Evolutionary conservation across 2,888 invertebrate genomes (phyloP), one percentile per base, ranked within the genome.

Genomic region (Sphinx pinastri): DNA sequence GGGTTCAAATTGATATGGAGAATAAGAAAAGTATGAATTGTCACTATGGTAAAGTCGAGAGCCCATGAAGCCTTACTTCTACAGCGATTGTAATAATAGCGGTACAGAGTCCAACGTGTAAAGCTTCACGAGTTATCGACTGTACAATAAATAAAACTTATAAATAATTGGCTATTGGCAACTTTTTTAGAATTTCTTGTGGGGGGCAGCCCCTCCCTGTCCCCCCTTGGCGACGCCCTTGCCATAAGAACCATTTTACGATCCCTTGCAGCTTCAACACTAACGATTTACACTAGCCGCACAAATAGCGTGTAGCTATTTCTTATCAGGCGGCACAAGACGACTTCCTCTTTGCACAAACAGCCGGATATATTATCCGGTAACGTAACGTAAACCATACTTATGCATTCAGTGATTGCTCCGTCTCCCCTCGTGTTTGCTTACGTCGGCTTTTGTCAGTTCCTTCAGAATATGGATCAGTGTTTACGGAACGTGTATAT

Each of bases 331-430:
- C 49, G 59, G 14, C 69, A 25, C 59, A 54, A 63, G 49, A 58
- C 25, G 67, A 70, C 57, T 67, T 67, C 51, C 67, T 69, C 57
- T 57, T 57, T 47, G 57, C 59, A 70, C 67, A 70, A 70, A 70
- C 67, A 70, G 47, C 67, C 70, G 57, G 70, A 70, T 70, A 68
- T 63, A 69, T 69, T 71, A 69, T 55, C 67, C 59, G 19, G 68
- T 71, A 71, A 71, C 54, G 54, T 71, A 73, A 77, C 72, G 69
- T 74, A 75, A 77, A 72, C 71, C 72, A 67, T 69, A 71, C 79
- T 81, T 79, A 81, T 79, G 79, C 81, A 84, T 81, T 79, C 77
- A 72, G 76, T 79, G 81, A 82, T 81, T 84, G 79, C 76, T 75
- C 71, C 72, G 67, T 67, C 74, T 76, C 75, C 75, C 72, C 67